A percentile compares a stretch with the other conserved stretches of the same genome.
phyloP scores from a whole-genome alignment of 2,113 vertebrate species.

The Scartelaos histophorus region DNA sequence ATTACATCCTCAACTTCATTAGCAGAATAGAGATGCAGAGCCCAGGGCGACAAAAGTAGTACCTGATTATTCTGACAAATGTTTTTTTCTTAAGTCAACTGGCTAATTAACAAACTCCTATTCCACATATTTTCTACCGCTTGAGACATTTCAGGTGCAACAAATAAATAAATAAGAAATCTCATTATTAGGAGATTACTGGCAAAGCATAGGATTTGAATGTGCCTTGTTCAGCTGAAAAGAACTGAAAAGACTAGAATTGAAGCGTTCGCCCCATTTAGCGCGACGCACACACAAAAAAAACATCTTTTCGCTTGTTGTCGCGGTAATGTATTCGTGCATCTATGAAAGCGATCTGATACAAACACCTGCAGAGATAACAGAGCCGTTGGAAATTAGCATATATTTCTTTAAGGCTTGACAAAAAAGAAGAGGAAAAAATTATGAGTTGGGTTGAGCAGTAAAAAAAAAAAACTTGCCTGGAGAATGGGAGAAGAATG shows the following conservation, averaged over 20 bases:
- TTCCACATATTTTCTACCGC: conserved; percentile 2
- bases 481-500: conserved; percentile 7
- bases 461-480: conserved; percentile 45
- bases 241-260: background rate
- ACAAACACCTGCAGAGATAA: conserved; percentile 69
- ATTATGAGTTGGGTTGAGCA: conserved; percentile 51
- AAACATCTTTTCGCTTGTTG: conserved; percentile 12
- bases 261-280: background rate
- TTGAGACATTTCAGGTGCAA: conserved; percentile 18
- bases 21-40: conserved; percentile 40
- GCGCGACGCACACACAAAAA: conserved; percentile 8
- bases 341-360: conserved; percentile 63
- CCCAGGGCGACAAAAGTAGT: conserved; percentile 34
- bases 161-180: background rate
- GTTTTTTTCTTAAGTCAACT: conserved; percentile 43
- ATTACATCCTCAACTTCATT: conserved; percentile 57
- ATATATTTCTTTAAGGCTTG: conserved; percentile 57
- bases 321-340: conserved; percentile 64
- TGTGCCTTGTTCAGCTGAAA: conserved; percentile 10
- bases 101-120: conserved; percentile 42
- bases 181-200: conserved; percentile 15
- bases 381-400: conserved; percentile 55
- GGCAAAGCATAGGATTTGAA: conserved; percentile 3
- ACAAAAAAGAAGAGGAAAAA: conserved; percentile 45
- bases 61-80: conserved; percentile 50